Evolutionary conservation across 2,113 vertebrate genomes (phyloP).

Genomic region (Coryphaenoides rupestris): DNA sequence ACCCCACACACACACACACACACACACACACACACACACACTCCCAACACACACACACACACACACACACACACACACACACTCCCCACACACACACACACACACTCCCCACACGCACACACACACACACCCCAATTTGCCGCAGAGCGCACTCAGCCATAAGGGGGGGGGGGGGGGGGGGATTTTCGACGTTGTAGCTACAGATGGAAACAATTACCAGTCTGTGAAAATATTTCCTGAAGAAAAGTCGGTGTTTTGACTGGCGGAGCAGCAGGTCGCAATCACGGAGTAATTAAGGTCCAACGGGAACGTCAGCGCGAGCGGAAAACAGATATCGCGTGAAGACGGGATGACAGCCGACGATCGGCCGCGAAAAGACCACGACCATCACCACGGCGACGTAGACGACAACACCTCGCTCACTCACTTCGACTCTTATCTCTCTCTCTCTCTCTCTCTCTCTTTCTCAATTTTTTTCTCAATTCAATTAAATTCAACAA

Average conservation of each 20-base stretch:
- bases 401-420: too few species aligned
- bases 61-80: too few species aligned
- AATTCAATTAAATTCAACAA: too few species aligned
- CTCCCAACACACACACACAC: too few species aligned
- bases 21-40: too few species aligned
- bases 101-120: background rate
- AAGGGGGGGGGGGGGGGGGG: slow-evolving; percentile 65
- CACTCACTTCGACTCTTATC: too few species aligned
- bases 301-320: slow-evolving; percentile 55
- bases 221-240: slow-evolving; percentile 73
- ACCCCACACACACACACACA: too few species aligned
- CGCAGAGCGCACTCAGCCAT: slow-evolving; percentile 56
- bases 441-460: too few species aligned
- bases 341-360: background rate
- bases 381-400: slow-evolving; percentile 23
- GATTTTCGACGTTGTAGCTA: slow-evolving; percentile 53
- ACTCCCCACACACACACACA: too few species aligned
- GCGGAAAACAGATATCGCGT: slow-evolving; percentile 39
- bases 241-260: slow-evolving; percentile 70
- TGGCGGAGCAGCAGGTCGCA: slow-evolving; percentile 63
- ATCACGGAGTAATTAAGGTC: slow-evolving; percentile 68
- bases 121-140: slow-evolving; percentile 14
- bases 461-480: too few species aligned
- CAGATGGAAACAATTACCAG: slow-evolving; percentile 75
- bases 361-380: too few species aligned